Evolutionary conservation across 2,888 invertebrate genomes (phyloP).

Genomic region (Chrysodeixis includens): DNA sequence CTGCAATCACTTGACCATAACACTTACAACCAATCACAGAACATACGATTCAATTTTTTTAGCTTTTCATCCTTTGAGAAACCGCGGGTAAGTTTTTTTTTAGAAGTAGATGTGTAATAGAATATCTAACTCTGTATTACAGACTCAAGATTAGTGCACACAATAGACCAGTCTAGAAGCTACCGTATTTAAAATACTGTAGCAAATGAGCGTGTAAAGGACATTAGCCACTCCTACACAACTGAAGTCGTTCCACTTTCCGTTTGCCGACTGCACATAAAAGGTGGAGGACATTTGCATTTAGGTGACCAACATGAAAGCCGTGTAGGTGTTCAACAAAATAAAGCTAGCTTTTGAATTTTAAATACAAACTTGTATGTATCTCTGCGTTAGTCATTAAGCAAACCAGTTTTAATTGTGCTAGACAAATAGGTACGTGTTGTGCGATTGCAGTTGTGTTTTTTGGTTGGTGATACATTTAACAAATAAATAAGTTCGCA

Average conservation of each 20-base stretch:
- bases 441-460: not conserved
- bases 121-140: not conserved
- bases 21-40: too few relatives aligned
- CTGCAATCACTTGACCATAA: too few relatives aligned
- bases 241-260: conserved; percentile 67
- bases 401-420: conserved; percentile 45
- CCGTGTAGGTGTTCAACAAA: conserved; percentile 71
- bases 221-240: conserved; percentile 59
- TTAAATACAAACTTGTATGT: conserved; percentile 29
- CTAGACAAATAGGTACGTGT: conserved; percentile 22
- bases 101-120: too few relatives aligned
- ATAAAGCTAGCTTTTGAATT: conserved; percentile 47
- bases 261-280: conserved; percentile 61
- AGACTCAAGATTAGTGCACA: not conserved
- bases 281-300: conserved; percentile 76
- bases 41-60: too few relatives aligned
- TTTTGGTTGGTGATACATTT: too few relatives aligned
- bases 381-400: conserved; percentile 36
- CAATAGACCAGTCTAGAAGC: conserved; percentile 6
- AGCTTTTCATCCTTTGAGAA: too few relatives aligned
- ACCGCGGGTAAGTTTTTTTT: too few relatives aligned
- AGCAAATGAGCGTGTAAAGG: conserved; percentile 53
- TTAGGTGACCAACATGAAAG: conserved; percentile 73
- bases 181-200: conserved; percentile 21
- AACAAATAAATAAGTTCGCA: too few relatives aligned